Evolutionary conservation across 2,797 vertebrate genomes (phyloP).

Genomic region (Falco concolor): DNA sequence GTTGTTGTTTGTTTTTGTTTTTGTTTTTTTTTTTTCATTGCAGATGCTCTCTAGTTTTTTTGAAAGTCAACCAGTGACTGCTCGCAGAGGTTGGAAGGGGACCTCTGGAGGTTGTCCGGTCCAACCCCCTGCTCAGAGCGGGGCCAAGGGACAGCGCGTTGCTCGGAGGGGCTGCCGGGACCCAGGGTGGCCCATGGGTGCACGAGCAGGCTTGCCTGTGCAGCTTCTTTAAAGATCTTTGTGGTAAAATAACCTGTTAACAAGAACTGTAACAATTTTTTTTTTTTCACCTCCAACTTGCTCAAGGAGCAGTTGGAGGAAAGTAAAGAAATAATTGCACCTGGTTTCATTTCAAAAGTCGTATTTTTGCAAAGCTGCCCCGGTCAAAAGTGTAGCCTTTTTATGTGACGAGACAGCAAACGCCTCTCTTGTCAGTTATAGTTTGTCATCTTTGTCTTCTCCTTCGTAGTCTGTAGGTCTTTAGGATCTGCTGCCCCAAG

Average conservation of each 20-base stretch:
- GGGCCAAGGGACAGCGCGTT: slow-evolving; percentile 18
- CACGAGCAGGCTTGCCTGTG: not conserved
- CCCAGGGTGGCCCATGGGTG: slow-evolving; percentile 3
- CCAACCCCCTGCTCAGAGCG: not conserved
- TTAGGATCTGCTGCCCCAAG: slow-evolving; percentile 79
- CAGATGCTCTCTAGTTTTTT: slow-evolving; percentile 76
- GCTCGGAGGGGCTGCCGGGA: slow-evolving; percentile 42
- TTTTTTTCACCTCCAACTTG: slow-evolving; percentile 32
- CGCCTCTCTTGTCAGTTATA: slow-evolving; percentile 72
- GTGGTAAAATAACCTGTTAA: slow-evolving; percentile 67
- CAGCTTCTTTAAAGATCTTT: slow-evolving; percentile 65
- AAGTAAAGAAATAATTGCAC: slow-evolving; percentile 80
- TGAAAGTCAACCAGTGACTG: slow-evolving; percentile 74
- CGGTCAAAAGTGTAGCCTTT: slow-evolving; percentile 75
- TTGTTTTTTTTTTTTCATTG: slow-evolving; percentile 31
- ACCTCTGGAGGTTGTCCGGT: not conserved
- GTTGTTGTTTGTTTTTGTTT: slow-evolving; percentile 39
- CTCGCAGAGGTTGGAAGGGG: slow-evolving; percentile 39
- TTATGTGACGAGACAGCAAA: slow-evolving; percentile 72
- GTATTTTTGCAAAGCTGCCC: slow-evolving; percentile 83
- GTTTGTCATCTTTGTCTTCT: slow-evolving; percentile 71
- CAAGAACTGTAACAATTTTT: slow-evolving; percentile 44
- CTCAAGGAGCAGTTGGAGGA: slow-evolving; percentile 66
- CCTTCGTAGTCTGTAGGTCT: slow-evolving; percentile 77
- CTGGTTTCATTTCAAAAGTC: slow-evolving; percentile 87